Evolutionary conservation across 1,140 invertebrate species (phyloP).

Genomic region (Aphelinus atriplicis): DNA sequence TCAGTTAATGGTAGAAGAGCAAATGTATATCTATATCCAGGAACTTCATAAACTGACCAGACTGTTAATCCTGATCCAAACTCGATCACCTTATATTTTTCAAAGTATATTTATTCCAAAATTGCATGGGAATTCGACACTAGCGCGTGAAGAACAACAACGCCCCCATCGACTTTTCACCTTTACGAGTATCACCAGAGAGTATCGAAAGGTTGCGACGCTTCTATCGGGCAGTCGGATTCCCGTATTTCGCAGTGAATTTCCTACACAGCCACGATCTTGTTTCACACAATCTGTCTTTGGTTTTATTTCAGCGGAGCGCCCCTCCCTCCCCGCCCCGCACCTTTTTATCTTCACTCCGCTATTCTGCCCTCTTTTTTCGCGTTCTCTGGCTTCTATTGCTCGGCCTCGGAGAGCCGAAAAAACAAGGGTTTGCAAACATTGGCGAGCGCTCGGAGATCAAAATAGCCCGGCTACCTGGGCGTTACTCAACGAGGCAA

Average conservation of each 20-base stretch:
- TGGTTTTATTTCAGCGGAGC: conserved; percentile 32
- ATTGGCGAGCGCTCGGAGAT: conserved; percentile 38
- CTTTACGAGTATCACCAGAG: neutral
- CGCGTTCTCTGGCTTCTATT: conserved; percentile 26
- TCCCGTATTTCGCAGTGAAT: too few species aligned
- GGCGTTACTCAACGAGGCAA: neutral
- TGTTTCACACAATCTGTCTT: conserved; percentile 35
- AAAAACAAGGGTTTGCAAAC: conserved; percentile 39
- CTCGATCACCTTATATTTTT: too few species aligned
- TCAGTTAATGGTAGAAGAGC: too few species aligned
- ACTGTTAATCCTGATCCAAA: too few species aligned
- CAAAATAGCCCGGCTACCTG: conserved; percentile 13
- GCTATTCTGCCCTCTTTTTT: conserved; percentile 31
- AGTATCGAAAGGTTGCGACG: too few species aligned
- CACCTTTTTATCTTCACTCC: conserved; percentile 33
- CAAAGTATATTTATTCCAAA: too few species aligned
- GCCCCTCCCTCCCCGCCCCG: conserved; percentile 1
- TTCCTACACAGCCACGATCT: conserved; percentile 1
- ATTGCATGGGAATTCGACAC: too few species aligned
- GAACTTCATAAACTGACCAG: too few species aligned
- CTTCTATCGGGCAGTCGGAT: too few species aligned
- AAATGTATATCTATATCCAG: too few species aligned
- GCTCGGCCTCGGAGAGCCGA: conserved; percentile 39
- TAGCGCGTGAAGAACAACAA: too few species aligned
- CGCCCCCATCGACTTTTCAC: neutral